Conservation (phyloP, 2,113 vertebrate genomes). For the Myotis brandtii region DNA sequence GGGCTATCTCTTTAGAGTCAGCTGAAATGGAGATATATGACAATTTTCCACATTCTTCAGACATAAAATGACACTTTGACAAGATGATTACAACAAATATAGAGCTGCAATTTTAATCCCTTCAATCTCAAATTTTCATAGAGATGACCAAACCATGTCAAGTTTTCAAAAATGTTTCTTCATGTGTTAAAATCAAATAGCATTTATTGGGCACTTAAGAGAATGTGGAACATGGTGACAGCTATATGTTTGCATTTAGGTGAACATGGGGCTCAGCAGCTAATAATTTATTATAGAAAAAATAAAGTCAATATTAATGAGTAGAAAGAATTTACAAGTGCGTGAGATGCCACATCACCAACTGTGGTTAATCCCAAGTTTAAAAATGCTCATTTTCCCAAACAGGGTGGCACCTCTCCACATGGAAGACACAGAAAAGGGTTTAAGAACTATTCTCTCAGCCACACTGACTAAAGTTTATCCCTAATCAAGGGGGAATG, state of each 20-base stretch:
- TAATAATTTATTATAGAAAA: slow-evolving; percentile 13
- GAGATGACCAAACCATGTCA: background rate
- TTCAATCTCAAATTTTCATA: background rate
- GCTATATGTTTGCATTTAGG: background rate
- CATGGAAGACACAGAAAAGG: background rate
- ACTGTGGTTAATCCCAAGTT: background rate
- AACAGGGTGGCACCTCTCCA: background rate
- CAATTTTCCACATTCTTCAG: background rate
- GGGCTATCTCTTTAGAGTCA: background rate
- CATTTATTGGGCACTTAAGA: background rate
- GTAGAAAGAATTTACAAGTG: background rate
- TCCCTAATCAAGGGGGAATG: background rate
- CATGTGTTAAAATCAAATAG: background rate
- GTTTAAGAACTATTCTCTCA: background rate
- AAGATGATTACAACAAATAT: background rate
- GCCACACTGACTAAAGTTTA: background rate
- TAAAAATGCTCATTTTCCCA: background rate
- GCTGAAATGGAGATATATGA: background rate
- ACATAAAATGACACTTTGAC: background rate
- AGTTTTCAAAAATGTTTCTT: background rate
- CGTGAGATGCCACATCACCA: background rate
- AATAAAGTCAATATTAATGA: background rate
- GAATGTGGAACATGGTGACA: background rate
- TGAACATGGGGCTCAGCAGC: background rate
- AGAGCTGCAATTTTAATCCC: background rate